These are phyloP conservation scores for Drosophila antonietae DNA, from an alignment of 2,888 invertebrate species.

Conservation along the genomic window DNA sequence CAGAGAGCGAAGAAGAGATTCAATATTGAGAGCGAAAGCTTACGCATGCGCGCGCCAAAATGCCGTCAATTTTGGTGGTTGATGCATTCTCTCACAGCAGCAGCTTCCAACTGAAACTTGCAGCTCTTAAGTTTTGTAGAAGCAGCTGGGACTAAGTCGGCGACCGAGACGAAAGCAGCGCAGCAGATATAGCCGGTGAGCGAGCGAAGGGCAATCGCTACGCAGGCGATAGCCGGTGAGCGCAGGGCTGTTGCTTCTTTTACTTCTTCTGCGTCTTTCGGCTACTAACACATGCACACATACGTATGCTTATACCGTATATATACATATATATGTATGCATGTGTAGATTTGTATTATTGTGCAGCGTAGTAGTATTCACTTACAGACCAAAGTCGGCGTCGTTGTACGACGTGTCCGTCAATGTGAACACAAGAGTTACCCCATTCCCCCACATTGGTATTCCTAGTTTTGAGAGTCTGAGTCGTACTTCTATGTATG, in stretches of 20 bases:
- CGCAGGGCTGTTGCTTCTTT: slow-evolving; percentile 73
- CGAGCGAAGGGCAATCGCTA: slow-evolving; percentile 58
- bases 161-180: slow-evolving; percentile 21
- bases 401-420: slow-evolving; percentile 10
- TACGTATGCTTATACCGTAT: slow-evolving; percentile 3
- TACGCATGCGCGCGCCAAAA: slow-evolving; percentile 78
- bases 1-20: slow-evolving; percentile 6
- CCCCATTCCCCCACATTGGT: slow-evolving; percentile 8
- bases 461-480: background rate
- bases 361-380: slow-evolving; percentile 24
- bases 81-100: slow-evolving; percentile 34
- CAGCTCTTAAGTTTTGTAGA: slow-evolving; percentile 45
- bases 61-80: slow-evolving; percentile 58
- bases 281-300: slow-evolving; percentile 1
- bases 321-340: slow-evolving; percentile 1
- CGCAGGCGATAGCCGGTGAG: slow-evolving; percentile 52
- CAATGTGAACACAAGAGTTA: slow-evolving; percentile 16
- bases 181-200: slow-evolving; percentile 45
- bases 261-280: slow-evolving; percentile 38
- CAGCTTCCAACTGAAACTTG: slow-evolving; percentile 67
- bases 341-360: slow-evolving; percentile 32
- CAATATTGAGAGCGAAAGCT: slow-evolving; percentile 32
- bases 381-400: slow-evolving; percentile 19
- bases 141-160: slow-evolving; percentile 50
- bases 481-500: slow-evolving; percentile 2